Evolutionary conservation across 2,113 vertebrate species (phyloP).

Genomic region (Oostethus manadensis): DNA sequence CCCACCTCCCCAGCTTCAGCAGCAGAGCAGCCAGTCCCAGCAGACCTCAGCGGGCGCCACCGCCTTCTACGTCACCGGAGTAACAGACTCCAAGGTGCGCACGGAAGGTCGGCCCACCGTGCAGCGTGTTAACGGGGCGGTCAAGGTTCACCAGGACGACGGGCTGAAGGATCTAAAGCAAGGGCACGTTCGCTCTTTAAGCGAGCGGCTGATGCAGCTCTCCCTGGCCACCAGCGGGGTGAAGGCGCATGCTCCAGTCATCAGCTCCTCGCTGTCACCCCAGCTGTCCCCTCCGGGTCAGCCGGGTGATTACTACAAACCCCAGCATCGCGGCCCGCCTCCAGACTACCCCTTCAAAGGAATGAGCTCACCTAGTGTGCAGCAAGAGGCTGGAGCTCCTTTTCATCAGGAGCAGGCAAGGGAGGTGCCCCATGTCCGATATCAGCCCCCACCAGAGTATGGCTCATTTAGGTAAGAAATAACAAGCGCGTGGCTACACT

Average conservation of each 20-base stretch:
- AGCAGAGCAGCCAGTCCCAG: constrained; percentile 50
- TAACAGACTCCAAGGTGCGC: constrained; percentile 86
- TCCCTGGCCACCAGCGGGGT: constrained; percentile 93
- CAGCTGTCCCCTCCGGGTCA: constrained; percentile 73
- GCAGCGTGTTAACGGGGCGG: constrained; percentile 82
- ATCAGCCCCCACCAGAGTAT: constrained; percentile 96
- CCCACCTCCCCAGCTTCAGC: constrained; percentile 54
- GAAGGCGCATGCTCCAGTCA: constrained; percentile 90
- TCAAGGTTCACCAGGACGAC: constrained; percentile 92
- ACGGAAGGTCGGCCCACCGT: constrained; percentile 89
- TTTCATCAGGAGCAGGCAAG: constrained; percentile 85
- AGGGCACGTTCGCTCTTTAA: constrained; percentile 95
- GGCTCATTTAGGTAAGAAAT: constrained; percentile 84
- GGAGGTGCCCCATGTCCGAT: constrained; percentile 90
- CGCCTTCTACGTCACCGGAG: constrained; percentile 91
- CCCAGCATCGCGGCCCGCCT: constrained; percentile 85
- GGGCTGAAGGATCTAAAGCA: constrained; percentile 97
- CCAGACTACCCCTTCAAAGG: constrained; percentile 94
- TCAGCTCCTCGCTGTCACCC: constrained; percentile 82
- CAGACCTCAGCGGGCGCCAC: constrained; percentile 76
- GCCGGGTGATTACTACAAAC: constrained; percentile 85
- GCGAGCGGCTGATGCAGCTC: constrained; percentile 95
- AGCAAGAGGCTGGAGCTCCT: constrained; percentile 78
- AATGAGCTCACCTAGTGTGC: constrained; percentile 77
- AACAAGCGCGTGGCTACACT: too few relatives aligned